These are phyloP conservation scores for Muscicapa comitata DNA, from an alignment of 2,797 vertebrate genomes.

Conservation along the genomic window DNA sequence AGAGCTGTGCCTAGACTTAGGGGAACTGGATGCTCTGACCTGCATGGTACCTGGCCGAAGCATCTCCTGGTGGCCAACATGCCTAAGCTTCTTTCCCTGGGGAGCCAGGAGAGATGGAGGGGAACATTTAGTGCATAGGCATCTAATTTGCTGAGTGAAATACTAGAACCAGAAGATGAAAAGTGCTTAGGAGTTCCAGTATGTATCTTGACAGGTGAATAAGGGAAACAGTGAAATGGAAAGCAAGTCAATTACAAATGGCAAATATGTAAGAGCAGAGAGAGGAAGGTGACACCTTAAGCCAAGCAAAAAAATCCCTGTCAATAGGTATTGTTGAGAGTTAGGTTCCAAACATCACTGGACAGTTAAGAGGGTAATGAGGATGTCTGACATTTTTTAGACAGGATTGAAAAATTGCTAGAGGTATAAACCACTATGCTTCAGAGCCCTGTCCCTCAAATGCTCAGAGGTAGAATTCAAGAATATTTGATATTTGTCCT, in stretches of 20 bases:
- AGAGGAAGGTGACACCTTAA: background rate
- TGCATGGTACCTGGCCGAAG: background rate
- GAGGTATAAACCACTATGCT: background rate
- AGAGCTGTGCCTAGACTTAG: background rate
- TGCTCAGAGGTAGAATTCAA: background rate
- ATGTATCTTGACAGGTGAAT: background rate
- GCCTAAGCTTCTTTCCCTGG: background rate
- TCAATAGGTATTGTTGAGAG: background rate
- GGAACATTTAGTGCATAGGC: background rate
- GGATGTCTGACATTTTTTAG: background rate
- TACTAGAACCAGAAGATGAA: background rate
- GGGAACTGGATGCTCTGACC: background rate
- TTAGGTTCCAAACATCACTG: background rate
- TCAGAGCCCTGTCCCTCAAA: background rate
- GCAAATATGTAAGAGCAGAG: background rate
- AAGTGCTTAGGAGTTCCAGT: background rate
- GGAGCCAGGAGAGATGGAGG: background rate
- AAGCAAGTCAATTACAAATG: background rate
- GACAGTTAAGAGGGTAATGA: background rate
- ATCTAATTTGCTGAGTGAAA: background rate
- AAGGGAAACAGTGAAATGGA: background rate
- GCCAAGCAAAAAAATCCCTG: background rate
- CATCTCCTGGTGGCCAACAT: background rate
- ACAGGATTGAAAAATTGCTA: background rate
- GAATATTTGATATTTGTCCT: background rate